Conservation (phyloP, 2,113 vertebrate species). For the Arvicanthis niloticus region DNA sequence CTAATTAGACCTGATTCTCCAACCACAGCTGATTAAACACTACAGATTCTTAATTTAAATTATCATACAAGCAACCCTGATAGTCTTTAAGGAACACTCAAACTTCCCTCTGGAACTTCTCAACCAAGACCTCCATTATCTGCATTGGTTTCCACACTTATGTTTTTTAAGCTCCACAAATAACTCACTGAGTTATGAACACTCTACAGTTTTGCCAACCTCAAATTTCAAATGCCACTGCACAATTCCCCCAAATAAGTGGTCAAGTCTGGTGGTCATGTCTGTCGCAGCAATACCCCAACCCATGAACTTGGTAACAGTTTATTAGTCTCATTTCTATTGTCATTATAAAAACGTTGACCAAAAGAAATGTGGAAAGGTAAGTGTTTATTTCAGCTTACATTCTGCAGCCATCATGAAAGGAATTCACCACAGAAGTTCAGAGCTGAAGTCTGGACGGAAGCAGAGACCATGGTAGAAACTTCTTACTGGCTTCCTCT, state of each 20-base stretch:
- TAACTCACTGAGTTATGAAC: background rate
- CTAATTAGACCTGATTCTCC: background rate
- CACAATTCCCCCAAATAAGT: background rate
- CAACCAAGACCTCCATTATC: background rate
- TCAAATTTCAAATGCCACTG: background rate
- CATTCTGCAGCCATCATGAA: background rate
- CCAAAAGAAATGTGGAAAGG: background rate
- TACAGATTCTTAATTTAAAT: background rate
- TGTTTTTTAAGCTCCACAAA: background rate
- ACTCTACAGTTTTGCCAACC: background rate
- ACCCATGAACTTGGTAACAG: background rate
- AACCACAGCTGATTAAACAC: background rate
- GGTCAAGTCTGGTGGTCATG: background rate
- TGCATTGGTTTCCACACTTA: background rate
- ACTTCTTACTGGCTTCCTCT: background rate
- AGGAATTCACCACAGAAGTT: background rate
- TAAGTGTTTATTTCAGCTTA: background rate
- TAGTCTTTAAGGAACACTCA: background rate
- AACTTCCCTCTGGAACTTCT: background rate
- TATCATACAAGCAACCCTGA: background rate
- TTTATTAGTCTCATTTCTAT: background rate
- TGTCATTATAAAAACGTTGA: background rate
- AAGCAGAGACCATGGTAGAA: background rate
- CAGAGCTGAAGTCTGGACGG: background rate
- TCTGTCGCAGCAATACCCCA: background rate